These are phyloP conservation scores for Pygoscelis adeliae DNA, from an alignment of 2,113 vertebrate species.

Conservation along the genomic window DNA sequence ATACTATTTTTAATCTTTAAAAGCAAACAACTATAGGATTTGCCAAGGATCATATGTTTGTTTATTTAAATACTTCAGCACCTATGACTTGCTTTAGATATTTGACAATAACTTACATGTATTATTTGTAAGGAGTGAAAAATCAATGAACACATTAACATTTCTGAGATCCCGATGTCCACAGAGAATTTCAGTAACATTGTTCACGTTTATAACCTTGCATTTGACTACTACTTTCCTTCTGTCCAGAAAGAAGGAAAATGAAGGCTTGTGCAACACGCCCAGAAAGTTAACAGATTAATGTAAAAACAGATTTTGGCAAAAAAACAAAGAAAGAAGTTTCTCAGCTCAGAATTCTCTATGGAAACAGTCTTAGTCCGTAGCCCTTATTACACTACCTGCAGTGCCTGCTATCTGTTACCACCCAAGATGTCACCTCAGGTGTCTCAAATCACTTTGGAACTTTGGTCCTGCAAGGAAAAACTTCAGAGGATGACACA, in stretches of 20 bases:
- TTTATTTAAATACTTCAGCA: neutral
- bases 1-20: neutral
- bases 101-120: neutral
- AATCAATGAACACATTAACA: neutral
- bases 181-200: neutral
- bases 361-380: neutral
- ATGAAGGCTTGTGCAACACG: neutral
- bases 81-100: neutral
- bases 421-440: neutral
- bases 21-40: neutral
- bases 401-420: neutral
- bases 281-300: neutral
- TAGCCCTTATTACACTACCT: neutral
- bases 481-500: neutral
- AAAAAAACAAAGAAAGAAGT: neutral
- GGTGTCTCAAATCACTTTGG: neutral
- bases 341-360: neutral
- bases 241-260: neutral
- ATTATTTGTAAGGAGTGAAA: neutral
- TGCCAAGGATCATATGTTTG: constrained; percentile 1
- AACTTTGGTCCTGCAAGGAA: neutral
- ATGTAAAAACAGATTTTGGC: neutral
- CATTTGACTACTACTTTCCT: neutral
- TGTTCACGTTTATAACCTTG: neutral
- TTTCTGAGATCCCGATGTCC: neutral